phyloP scores from a whole-genome alignment of 2,113 vertebrate species.

The Mandrillus leucophaeus region DNA sequence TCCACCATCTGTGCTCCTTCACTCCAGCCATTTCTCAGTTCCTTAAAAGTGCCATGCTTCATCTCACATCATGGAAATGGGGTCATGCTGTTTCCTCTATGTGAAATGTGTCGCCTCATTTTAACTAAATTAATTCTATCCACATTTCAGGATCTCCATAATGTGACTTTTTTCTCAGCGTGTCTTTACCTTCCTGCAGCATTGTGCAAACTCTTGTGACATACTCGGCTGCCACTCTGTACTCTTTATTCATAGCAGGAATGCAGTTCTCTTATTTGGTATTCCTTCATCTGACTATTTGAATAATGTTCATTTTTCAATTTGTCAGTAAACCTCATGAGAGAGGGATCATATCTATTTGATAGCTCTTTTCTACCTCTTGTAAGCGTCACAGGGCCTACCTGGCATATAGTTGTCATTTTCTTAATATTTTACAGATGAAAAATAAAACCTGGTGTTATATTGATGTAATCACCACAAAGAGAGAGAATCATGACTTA shows the following conservation, averaged over 20 bases:
- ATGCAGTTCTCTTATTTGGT: neutral
- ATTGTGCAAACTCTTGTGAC: fast-evolving
- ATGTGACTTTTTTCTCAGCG: neutral
- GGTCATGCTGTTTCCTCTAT: fast-evolving
- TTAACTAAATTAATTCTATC: neutral
- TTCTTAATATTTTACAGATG: neutral
- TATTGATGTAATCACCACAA: neutral
- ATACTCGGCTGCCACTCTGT: fast-evolving
- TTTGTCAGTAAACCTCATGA: neutral
- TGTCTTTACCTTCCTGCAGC: neutral
- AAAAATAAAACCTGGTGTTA: neutral
- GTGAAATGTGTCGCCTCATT: too few species aligned
- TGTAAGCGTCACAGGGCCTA: neutral
- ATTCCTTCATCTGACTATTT: neutral
- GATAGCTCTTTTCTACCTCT: neutral
- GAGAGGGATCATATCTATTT: neutral
- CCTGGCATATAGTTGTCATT: neutral
- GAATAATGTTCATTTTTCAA: neutral
- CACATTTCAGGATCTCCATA: neutral
- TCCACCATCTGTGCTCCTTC: neutral
- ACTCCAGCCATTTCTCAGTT: neutral
- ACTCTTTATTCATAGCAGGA: neutral
- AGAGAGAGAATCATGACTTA: neutral
- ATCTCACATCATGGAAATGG: neutral
- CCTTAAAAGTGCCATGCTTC: neutral